phyloP scores from a whole-genome alignment of 1,140 invertebrate species.

The Megathymus violae region DNA sequence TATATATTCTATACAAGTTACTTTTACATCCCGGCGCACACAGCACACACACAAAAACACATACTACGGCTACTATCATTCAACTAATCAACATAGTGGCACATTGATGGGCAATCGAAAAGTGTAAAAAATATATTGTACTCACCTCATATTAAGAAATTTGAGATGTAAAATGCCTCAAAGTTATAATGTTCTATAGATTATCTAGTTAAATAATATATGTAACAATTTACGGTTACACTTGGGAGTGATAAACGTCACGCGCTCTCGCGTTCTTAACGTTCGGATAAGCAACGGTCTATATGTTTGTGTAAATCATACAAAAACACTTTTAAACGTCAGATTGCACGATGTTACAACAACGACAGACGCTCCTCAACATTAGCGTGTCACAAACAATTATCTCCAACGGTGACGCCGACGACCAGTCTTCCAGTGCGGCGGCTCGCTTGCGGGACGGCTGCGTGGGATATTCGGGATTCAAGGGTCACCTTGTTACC shows the following conservation, averaged over 20 bases:
- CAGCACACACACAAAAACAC: constrained; percentile 15
- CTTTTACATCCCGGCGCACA: too few relatives aligned
- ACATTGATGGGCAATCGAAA: constrained; percentile 23
- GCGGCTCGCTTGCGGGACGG: too few relatives aligned
- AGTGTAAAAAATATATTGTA: constrained; percentile 30
- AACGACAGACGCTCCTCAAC: too few relatives aligned
- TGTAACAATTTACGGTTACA: not conserved
- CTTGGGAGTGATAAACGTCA: not conserved
- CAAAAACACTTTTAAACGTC: not conserved
- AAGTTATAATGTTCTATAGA: not conserved
- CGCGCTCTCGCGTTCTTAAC: not conserved
- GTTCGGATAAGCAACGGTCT: not conserved
- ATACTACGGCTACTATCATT: constrained; percentile 10
- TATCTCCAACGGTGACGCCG: too few relatives aligned
- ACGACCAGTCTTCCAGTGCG: too few relatives aligned
- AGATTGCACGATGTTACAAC: not conserved
- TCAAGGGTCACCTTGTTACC: too few relatives aligned
- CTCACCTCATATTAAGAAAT: not conserved
- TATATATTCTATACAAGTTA: too few relatives aligned
- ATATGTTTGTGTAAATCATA: not conserved
- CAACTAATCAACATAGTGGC: constrained; percentile 32
- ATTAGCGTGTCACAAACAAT: too few relatives aligned
- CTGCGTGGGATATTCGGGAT: too few relatives aligned
- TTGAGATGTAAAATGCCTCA: not conserved
- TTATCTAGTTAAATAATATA: not conserved